Conservation (phyloP, 2,797 vertebrate genomes). For the Kryptopterus vitreolus region DNA sequence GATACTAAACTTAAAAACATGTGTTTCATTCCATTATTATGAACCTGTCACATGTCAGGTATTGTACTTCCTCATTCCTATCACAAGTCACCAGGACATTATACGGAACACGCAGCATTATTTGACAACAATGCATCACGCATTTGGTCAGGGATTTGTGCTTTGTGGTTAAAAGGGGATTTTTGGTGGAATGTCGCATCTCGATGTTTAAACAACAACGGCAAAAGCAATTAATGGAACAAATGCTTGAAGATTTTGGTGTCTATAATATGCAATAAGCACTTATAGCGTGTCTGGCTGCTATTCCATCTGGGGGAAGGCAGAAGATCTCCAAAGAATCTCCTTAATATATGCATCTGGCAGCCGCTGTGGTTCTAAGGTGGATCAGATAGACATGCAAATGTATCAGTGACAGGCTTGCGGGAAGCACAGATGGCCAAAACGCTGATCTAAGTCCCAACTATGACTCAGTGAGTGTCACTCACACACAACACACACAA, state of each 20-base stretch:
- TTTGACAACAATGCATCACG: not conserved
- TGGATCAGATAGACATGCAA: slow-evolving; percentile 53
- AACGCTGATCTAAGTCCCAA: slow-evolving; percentile 61
- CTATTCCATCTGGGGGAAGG: not conserved
- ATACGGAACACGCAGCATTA: no score
- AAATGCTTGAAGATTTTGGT: not conserved
- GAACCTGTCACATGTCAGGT: not conserved
- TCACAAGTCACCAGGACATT: not conserved
- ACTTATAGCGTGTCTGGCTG: not conserved
- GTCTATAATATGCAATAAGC: not conserved
- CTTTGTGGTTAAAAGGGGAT: no score
- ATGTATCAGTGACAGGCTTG: slow-evolving; percentile 64
- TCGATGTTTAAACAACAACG: no score
- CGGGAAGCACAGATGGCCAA: slow-evolving; percentile 70
- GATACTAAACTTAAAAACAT: not conserved
- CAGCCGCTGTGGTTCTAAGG: slow-evolving; percentile 29
- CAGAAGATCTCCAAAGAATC: slow-evolving; percentile 38
- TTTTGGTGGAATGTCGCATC: not conserved
- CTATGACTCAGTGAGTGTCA: slow-evolving; percentile 66
- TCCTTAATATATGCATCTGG: slow-evolving; percentile 43
- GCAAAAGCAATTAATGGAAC: not conserved
- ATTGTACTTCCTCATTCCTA: not conserved
- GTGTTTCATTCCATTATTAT: not conserved
- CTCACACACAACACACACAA: slow-evolving; percentile 27
- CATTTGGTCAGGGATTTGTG: not conserved